Percentiles rank a stretch among this genome's conserved stretches.
Evolutionary conservation across 1,140 invertebrate genomes (phyloP).

Genomic region (Panagrolaimus sp.): DNA sequence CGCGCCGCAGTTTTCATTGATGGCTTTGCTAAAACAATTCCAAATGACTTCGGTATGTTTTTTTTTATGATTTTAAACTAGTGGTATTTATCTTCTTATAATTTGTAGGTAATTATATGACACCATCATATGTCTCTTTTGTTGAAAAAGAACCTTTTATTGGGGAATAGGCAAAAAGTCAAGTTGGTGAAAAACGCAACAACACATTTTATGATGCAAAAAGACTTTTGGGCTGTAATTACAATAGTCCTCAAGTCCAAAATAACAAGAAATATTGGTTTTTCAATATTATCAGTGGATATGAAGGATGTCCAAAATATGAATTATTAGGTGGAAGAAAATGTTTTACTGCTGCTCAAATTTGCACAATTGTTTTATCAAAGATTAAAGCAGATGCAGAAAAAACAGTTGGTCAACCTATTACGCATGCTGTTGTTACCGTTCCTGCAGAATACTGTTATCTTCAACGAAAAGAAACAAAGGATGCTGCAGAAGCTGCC

Average conservation of each 20-base stretch:
- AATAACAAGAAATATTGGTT: slow-evolving; percentile 66
- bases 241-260: slow-evolving; percentile 73
- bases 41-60: no score
- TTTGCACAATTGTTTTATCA: slow-evolving; percentile 64
- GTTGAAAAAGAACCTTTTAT: slow-evolving; percentile 91
- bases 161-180: no score
- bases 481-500: slow-evolving; percentile 71
- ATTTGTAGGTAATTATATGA: slow-evolving; percentile 76
- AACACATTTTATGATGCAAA: slow-evolving; percentile 69
- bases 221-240: slow-evolving; percentile 84
- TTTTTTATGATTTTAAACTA: no score
- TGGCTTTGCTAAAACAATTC: no score
- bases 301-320: slow-evolving; percentile 59
- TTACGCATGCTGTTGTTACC: slow-evolving; percentile 63
- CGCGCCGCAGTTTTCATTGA: no score
- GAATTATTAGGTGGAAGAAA: slow-evolving; percentile 62
- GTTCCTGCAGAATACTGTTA: slow-evolving; percentile 67
- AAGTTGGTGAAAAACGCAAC: slow-evolving; percentile 74
- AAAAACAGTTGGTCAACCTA: slow-evolving; percentile 50
- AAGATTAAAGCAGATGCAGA: slow-evolving; percentile 65
- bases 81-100: no score
- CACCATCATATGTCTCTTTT: slow-evolving; percentile 92
- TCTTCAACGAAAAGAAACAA: slow-evolving; percentile 69
- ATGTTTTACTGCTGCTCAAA: slow-evolving; percentile 64
- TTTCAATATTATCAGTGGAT: slow-evolving; percentile 58